Base-by-base conservation (phyloP, 2,113 vertebrate genomes). In the Oceanodroma tethys region DNA sequence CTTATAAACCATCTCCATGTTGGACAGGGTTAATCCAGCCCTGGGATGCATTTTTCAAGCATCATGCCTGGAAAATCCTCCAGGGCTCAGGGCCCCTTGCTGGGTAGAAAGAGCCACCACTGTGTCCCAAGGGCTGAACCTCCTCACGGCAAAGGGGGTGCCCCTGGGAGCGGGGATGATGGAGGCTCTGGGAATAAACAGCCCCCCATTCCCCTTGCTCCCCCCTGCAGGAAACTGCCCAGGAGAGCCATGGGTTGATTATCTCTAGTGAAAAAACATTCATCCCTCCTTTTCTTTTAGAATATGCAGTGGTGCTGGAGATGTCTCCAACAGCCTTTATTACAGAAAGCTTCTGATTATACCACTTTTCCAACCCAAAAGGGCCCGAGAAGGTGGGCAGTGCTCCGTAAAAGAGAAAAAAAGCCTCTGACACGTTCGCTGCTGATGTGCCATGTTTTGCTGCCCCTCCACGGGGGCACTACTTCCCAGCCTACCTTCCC, bases 381-480 rank as follows among this genome's bases (percentile, higher is more conserved):
- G 19, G 17, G n/a, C 11, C 10, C 1, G 1, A 84, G 25, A 83
- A 80, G 5, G 7, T 30, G 12, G 30, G 13, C 1, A 75, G 4
- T 1, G 0, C 16, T 53, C 34, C 29, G 10, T 15, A 34, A 34
- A 85, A n/a, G 34, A 65, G 16, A 19, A 73, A 81, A 40, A 79
- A 86, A 50, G 2, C 10, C 25, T 60, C 45, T 0, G 0, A 58
- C 15, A 34, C 8, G 10, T 42, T 50, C 2, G 0, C 8, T 80
- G 50, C 22, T 71, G 16, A n/a, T 53, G 47, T 40, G 32, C 38
- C 16, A 9, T 15, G 15, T 34, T 73, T 43, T 32, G 8, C 55
- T 30, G 30, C 32, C 11, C 13, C 12, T 65, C 36, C 36, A 2
- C 0, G 1, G 55, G 22, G 63, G 6, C 34, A 40, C 38, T 20